Conservation (phyloP, 2,888 invertebrate genomes). For the Aphidoletes aphidimyza region DNA sequence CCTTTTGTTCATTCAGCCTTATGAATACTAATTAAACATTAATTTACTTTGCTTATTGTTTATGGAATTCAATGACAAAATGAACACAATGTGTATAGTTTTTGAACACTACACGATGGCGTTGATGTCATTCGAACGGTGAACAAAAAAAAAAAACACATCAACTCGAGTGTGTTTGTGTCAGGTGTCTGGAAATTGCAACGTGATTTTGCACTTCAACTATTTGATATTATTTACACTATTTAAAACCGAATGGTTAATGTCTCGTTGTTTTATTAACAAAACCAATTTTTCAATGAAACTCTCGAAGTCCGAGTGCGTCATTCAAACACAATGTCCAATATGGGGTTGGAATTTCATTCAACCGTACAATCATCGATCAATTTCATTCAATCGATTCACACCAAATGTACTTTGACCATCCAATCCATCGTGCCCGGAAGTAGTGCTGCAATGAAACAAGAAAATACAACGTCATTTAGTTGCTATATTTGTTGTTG, state of each 20-base stretch:
- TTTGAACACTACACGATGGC: not conserved
- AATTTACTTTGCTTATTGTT: constrained; percentile 25
- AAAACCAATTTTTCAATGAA: too few species aligned
- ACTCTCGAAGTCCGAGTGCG: too few species aligned
- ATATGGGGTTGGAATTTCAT: not conserved
- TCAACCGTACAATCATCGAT: not conserved
- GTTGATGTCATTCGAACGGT: not conserved
- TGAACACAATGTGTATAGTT: not conserved
- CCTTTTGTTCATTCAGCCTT: not conserved
- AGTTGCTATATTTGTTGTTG: not conserved
- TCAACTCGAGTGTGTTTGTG: not conserved
- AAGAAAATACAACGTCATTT: not conserved
- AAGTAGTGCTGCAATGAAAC: not conserved
- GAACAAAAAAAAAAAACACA: too few species aligned
- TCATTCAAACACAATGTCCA: too few species aligned
- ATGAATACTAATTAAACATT: constrained; percentile 6
- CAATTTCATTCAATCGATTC: not conserved
- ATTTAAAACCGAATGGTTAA: too few species aligned
- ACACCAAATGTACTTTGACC: not conserved
- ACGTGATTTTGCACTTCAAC: too few species aligned
- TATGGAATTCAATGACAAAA: constrained; percentile 31
- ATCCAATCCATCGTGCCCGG: not conserved
- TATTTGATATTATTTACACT: too few species aligned
- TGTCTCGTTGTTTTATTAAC: too few species aligned
- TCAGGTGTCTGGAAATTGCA: not conserved